Percentiles rank a stretch among this genome's conserved stretches.
These are phyloP conservation scores for Etia nguti DNA, from an alignment of 2,113 vertebrate species.

Conservation along the genomic window DNA sequence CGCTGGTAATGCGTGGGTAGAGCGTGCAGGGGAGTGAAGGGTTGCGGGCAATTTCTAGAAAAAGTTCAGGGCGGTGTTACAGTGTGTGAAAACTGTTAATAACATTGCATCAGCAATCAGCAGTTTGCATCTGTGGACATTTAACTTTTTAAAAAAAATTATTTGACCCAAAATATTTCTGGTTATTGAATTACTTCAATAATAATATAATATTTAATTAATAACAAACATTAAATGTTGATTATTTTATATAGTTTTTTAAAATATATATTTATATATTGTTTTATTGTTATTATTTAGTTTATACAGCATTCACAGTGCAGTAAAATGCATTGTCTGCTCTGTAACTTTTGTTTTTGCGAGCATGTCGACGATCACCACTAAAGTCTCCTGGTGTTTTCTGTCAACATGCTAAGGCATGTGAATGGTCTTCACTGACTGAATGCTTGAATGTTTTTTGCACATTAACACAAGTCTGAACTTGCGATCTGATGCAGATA, in stretches of 20 bases:
- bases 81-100: background rate
- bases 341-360: background rate
- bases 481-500: background rate
- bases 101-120: background rate
- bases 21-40: background rate
- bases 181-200: background rate
- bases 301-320: background rate
- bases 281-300: background rate
- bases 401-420: background rate
- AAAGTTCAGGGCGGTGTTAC: background rate
- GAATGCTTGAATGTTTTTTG: background rate
- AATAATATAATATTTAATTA: background rate
- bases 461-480: background rate
- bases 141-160: fast-evolving
- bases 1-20: background rate
- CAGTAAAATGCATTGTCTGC: background rate
- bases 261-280: too few species aligned
- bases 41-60: background rate
- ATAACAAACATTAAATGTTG: background rate
- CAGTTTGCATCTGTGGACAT: background rate
- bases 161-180: background rate
- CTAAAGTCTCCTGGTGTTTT: background rate
- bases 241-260: too few species aligned
- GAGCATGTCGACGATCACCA: background rate
- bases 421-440: background rate